Conservation (phyloP, 2,797 vertebrate genomes). For the Tachyglossus aculeatus region DNA sequence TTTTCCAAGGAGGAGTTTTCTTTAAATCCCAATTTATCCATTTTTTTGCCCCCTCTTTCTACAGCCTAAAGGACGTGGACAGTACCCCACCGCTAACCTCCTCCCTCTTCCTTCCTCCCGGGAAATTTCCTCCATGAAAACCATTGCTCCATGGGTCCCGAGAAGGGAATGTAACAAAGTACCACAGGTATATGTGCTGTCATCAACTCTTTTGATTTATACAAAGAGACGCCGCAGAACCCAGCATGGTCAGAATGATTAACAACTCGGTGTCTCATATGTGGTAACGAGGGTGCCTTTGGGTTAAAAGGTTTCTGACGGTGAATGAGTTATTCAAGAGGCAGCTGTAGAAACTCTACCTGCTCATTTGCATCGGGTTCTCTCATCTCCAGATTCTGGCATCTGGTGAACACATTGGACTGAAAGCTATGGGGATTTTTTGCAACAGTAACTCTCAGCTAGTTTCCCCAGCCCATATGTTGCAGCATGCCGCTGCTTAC, state of each 20-base stretch:
- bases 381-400: not conserved
- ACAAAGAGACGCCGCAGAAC: not conserved
- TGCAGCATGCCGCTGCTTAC: not conserved
- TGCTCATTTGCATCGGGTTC: not conserved
- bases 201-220: not conserved
- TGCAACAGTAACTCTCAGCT: not conserved
- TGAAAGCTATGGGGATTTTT: not conserved
- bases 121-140: constrained; percentile 21
- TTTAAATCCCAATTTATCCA: constrained; percentile 9
- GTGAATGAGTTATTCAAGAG: not conserved
- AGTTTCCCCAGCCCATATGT: not conserved
- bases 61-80: constrained; percentile 1
- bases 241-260: not conserved
- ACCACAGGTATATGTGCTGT: not conserved
- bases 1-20: constrained; percentile 12
- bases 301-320: not conserved
- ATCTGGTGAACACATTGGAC: not conserved
- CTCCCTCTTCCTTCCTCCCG: not conserved
- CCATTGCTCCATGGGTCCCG: no score
- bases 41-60: constrained; percentile 11
- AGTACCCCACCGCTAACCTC: not conserved
- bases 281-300: not conserved
- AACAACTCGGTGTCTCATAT: not conserved
- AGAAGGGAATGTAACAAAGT: not conserved
- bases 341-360: not conserved